These are phyloP conservation scores for Enteromius argenteus DNA, from an alignment of 2,797 vertebrate species.

Conservation along the genomic window DNA sequence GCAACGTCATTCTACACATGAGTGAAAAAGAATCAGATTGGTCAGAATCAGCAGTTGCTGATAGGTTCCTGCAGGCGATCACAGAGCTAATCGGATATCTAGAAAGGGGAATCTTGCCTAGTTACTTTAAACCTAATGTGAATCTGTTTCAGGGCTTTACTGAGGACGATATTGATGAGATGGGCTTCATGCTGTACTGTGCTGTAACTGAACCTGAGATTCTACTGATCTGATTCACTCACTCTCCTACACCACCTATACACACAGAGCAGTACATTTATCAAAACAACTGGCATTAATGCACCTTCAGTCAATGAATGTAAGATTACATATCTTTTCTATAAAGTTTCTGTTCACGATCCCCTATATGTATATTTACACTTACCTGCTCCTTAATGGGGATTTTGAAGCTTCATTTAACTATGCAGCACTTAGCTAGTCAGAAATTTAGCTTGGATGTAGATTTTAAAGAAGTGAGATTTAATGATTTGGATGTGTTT, in stretches of 20 bases:
- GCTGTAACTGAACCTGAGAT: conserved; percentile 85
- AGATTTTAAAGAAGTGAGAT: background rate
- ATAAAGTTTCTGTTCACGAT: background rate
- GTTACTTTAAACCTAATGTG: conserved; percentile 87
- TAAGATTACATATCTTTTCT: background rate
- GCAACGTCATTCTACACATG: conserved; percentile 86
- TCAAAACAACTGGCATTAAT: background rate
- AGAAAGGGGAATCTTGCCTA: conserved; percentile 85
- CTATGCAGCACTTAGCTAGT: conserved; percentile 8
- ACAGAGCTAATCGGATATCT: conserved; percentile 87
- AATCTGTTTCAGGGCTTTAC: conserved; percentile 84
- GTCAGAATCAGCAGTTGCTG: conserved; percentile 80
- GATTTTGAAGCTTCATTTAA: conserved; percentile 3
- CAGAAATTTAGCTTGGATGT: background rate
- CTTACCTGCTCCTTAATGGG: background rate
- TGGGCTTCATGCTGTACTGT: conserved; percentile 89
- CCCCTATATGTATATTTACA: background rate
- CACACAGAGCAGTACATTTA: conserved; percentile 13
- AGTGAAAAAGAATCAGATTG: conserved; percentile 83
- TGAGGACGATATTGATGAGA: conserved; percentile 89
- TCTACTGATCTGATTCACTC: conserved; percentile 74
- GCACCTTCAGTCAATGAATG: conserved; percentile 12
- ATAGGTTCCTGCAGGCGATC: conserved; percentile 87
- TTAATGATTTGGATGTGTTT: background rate
- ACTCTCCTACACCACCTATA: background rate